Evolutionary conservation across 2,888 invertebrate genomes (phyloP).

Genomic region (Lasioglossum figueresi): DNA sequence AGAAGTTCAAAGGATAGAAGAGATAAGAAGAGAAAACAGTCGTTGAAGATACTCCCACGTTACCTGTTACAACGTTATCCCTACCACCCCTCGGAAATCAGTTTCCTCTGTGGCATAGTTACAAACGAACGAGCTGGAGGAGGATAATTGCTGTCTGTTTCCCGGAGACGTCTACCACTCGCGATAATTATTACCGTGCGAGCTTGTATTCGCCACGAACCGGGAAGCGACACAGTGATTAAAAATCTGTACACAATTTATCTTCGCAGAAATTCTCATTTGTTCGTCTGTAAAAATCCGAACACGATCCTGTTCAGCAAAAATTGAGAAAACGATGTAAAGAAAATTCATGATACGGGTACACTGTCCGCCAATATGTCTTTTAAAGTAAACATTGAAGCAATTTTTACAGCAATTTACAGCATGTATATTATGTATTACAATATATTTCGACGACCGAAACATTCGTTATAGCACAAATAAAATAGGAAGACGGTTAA

Average conservation of each 20-base stretch:
- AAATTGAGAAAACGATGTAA: background rate
- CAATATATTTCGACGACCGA: background rate
- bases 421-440: background rate
- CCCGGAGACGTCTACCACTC: background rate
- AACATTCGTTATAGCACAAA: background rate
- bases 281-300: background rate
- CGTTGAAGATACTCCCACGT: background rate
- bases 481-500: background rate
- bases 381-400: background rate
- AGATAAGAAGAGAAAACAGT: slow-evolving; percentile 2
- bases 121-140: slow-evolving; percentile 7
- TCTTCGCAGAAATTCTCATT: background rate
- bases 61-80: slow-evolving; percentile 13
- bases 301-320: background rate
- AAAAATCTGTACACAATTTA: background rate
- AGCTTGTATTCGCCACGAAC: background rate
- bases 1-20: background rate
- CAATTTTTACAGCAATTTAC: too few relatives aligned
- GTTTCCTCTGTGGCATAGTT: slow-evolving; percentile 8
- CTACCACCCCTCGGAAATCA: background rate
- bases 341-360: background rate
- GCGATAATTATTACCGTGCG: slow-evolving; percentile 9
- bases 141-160: slow-evolving; percentile 15
- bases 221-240: background rate
- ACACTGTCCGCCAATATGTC: background rate